phyloP scores from a whole-genome alignment of 2,888 invertebrate species.

The Lomographa bimaculata region DNA sequence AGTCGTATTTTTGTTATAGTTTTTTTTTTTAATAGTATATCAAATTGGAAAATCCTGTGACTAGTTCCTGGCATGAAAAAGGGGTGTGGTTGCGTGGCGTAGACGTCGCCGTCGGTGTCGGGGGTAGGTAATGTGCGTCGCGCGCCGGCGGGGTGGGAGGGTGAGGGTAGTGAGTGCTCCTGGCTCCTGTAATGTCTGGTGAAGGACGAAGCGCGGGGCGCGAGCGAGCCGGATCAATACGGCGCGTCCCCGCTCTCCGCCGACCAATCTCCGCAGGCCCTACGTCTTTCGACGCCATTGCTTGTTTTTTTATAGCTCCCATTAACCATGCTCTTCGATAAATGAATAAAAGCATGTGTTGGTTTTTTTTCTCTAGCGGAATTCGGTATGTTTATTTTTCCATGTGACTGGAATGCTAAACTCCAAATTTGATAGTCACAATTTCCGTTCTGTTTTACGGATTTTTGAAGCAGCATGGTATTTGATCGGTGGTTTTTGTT shows the following conservation, averaged over 20 bases:
- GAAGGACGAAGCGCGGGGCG: constrained; percentile 43
- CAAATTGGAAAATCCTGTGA: constrained; percentile 82
- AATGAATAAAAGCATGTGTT: constrained; percentile 78
- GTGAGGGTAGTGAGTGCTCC: constrained; percentile 59
- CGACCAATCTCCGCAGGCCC: constrained; percentile 78
- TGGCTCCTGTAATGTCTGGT: constrained; percentile 72
- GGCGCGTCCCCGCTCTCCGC: constrained; percentile 56
- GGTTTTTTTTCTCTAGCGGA: constrained; percentile 42
- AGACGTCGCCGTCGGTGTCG: constrained; percentile 39
- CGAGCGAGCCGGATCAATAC: constrained; percentile 69
- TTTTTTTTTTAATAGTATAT: constrained; percentile 53
- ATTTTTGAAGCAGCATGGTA: neutral
- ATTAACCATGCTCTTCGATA: constrained; percentile 76
- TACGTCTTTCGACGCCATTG: constrained; percentile 80
- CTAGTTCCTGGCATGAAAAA: constrained; percentile 69
- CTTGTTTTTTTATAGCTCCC: constrained; percentile 78
- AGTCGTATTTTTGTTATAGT: constrained; percentile 1
- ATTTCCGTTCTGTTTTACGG: constrained; percentile 15
- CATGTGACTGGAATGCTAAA: constrained; percentile 31
- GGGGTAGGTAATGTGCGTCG: constrained; percentile 54
- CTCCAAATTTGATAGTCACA: constrained; percentile 22
- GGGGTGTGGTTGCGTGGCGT: constrained; percentile 77
- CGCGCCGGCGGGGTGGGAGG: constrained; percentile 37
- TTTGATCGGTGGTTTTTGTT: neutral
- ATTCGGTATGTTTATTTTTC: constrained; percentile 36